Evolutionary conservation across 2,888 invertebrate genomes (phyloP).

Genomic region (Euclidia mi): DNA sequence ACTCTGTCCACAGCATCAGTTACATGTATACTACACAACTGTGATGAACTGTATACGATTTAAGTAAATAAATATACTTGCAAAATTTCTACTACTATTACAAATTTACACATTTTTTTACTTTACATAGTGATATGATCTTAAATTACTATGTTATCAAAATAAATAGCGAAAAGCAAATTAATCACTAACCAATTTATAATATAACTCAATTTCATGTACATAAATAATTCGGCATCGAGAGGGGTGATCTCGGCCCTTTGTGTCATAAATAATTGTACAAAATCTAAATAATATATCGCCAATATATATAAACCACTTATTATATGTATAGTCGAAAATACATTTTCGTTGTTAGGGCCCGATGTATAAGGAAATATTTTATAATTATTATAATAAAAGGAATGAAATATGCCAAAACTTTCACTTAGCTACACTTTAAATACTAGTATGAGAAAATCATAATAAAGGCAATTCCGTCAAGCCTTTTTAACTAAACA

Average conservation of each 20-base stretch:
- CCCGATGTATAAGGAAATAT: constrained; percentile 50
- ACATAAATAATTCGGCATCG: constrained; percentile 74
- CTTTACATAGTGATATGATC: constrained; percentile 75
- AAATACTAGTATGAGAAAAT: constrained; percentile 54
- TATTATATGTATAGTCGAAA: constrained; percentile 13
- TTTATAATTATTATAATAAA: constrained; percentile 46
- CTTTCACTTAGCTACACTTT: constrained; percentile 53
- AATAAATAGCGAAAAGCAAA: constrained; percentile 60
- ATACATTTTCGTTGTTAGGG: constrained; percentile 71
- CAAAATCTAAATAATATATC: constrained; percentile 25
- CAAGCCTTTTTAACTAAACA: constrained; percentile 66
- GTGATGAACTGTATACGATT: constrained; percentile 68
- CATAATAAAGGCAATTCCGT: constrained; percentile 71
- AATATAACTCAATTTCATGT: constrained; percentile 49
- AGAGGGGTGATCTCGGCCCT: constrained; percentile 65
- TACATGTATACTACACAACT: constrained; percentile 46
- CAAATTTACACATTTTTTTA: constrained; percentile 60
- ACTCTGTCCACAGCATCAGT: constrained; percentile 27
- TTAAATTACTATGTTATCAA: constrained; percentile 57
- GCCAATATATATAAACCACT: constrained; percentile 16
- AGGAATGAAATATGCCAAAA: constrained; percentile 60
- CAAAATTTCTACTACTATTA: constrained; percentile 60
- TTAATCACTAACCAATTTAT: constrained; percentile 66
- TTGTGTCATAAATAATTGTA: constrained; percentile 31
- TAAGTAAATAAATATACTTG: constrained; percentile 61